Percentiles rank a stretch among this genome's conserved stretches.
Evolutionary conservation across 1,140 invertebrate species (phyloP).

Genomic region (Idris sp.): DNA sequence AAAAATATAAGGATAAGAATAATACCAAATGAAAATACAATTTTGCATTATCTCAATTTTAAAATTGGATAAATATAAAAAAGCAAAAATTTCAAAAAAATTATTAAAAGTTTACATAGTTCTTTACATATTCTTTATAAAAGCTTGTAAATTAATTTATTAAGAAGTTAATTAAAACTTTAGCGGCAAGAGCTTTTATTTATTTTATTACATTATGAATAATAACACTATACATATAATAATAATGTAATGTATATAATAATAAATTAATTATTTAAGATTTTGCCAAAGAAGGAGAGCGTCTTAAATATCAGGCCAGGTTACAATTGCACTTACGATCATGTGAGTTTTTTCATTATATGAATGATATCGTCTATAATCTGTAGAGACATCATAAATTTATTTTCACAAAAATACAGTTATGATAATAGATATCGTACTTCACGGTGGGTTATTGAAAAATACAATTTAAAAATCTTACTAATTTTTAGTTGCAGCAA

Average conservation of each 20-base stretch:
- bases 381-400: conserved; percentile 18
- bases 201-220: no score
- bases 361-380: conserved; percentile 27
- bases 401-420: conserved; percentile 27
- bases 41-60: no score
- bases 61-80: no score
- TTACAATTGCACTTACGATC: conserved; percentile 74
- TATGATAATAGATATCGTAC: conserved; percentile 50
- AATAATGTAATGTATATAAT: conserved; percentile 21
- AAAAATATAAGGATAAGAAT: no score
- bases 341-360: conserved; percentile 71
- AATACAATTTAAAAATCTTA: conserved; percentile 43
- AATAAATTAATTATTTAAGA: conserved; percentile 60
- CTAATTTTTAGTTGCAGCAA: conserved; percentile 71
- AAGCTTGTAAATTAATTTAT: no score
- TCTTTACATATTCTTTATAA: no score
- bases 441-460: conserved; percentile 23
- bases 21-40: no score
- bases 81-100: no score
- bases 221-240: no score
- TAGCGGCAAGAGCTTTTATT: no score
- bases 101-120: no score
- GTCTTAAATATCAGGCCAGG: conserved; percentile 70
- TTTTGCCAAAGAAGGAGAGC: conserved; percentile 72
- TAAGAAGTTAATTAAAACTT: no score